Conservation (phyloP, 1,140 invertebrate genomes). For the Oncopeltus fasciatus region DNA sequence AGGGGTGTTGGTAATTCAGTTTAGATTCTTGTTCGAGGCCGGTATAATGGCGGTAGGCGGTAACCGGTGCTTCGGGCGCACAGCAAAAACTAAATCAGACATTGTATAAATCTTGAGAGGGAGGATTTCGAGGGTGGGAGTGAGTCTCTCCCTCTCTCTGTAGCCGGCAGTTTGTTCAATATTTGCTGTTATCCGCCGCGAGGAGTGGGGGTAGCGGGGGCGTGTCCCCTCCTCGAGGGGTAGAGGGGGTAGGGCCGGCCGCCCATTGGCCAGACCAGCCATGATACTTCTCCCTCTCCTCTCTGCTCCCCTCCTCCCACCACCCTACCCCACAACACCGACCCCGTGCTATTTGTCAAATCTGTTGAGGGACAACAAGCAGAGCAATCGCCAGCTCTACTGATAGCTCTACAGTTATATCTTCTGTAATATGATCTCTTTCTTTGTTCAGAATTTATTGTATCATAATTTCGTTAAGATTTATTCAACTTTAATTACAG, state of each 20-base stretch:
- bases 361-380: too few species aligned
- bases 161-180: not conserved
- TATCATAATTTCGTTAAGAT: too few species aligned
- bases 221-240: not conserved
- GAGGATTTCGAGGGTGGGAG: not conserved
- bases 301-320: not conserved
- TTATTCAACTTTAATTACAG: too few species aligned
- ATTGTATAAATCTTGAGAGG: not conserved
- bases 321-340: not conserved
- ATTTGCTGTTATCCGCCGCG: not conserved
- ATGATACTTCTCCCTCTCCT: not conserved
- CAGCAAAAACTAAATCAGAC: not conserved
- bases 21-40: not conserved
- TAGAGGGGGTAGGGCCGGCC: not conserved
- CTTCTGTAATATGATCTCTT: too few species aligned
- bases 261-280: not conserved
- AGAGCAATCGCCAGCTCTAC: too few species aligned
- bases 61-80: not conserved
- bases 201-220: not conserved
- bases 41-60: not conserved
- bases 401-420: too few species aligned
- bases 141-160: not conserved
- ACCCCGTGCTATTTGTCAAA: not conserved
- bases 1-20: not conserved
- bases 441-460: too few species aligned